Evolutionary conservation across 2,113 vertebrate genomes (phyloP).

Genomic region (Hemiprocne comata): DNA sequence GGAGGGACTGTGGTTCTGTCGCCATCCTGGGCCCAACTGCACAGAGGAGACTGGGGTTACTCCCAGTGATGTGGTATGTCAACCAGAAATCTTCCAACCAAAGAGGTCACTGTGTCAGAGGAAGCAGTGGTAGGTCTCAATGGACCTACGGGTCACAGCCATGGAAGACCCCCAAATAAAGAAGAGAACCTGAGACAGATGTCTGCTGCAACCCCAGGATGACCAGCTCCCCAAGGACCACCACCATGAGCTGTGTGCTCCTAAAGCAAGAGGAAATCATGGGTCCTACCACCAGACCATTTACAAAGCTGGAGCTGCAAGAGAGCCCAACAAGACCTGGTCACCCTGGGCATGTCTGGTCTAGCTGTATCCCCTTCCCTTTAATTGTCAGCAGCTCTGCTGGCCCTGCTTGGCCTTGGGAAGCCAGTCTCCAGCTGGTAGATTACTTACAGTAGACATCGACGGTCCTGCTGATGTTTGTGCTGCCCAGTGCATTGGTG

Average conservation of each 20-base stretch:
- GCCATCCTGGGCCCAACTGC: conserved; percentile 95
- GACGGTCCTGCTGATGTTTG: conserved; percentile 95
- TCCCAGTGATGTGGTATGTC: background rate
- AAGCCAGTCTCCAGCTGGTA: background rate
- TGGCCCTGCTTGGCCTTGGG: background rate
- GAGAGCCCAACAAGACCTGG: background rate
- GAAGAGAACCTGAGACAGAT: background rate
- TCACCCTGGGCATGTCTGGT: background rate
- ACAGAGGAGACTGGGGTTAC: background rate
- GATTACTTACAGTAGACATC: conserved; percentile 94
- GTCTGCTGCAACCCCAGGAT: background rate
- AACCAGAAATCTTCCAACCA: background rate
- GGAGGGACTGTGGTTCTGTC: conserved; percentile 91
- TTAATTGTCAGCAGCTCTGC: background rate
- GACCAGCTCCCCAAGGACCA: background rate
- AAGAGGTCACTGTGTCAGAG: background rate
- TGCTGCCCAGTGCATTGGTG: conserved; percentile 94
- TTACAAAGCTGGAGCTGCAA: background rate
- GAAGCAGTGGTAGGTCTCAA: background rate
- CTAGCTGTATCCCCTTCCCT: rapidly evolving
- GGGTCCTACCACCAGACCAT: rapidly evolving
- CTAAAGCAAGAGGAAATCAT: background rate
- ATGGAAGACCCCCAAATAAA: background rate
- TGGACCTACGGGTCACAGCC: background rate
- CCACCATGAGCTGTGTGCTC: rapidly evolving